phyloP scores from a whole-genome alignment of 1,140 invertebrate species.

The Drosophila mayri region DNA sequence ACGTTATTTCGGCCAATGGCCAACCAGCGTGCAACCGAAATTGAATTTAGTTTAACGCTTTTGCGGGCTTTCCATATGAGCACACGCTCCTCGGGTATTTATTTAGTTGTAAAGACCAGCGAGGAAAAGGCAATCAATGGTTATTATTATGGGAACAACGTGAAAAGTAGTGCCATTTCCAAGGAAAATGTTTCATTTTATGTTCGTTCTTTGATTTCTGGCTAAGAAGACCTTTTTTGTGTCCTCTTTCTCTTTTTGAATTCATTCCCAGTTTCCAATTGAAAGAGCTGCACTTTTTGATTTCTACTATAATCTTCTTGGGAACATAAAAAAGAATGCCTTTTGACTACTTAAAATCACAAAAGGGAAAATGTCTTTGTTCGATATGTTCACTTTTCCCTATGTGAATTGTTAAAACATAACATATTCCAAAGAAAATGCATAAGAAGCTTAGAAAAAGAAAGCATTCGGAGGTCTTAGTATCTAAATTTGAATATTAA shows the following conservation, averaged over 20 bases:
- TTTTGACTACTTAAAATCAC: conserved; percentile 19
- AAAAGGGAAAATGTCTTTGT: conserved; percentile 2
- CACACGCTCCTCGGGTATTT: conserved; percentile 43
- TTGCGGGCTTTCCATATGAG: conserved; percentile 5
- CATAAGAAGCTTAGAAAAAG: neutral
- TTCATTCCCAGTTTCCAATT: neutral
- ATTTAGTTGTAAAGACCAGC: conserved; percentile 43
- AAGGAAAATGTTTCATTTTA: conserved; percentile 11
- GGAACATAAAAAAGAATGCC: conserved; percentile 1
- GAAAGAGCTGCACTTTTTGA: conserved; percentile 20
- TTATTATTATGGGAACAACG: conserved; percentile 39
- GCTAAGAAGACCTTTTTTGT: neutral
- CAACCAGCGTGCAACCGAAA: conserved; percentile 41
- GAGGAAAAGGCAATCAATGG: conserved; percentile 19
- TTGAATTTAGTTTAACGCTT: conserved; percentile 57
- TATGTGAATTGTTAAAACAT: neutral
- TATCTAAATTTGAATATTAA: neutral
- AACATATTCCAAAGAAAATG: neutral
- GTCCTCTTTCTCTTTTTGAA: neutral
- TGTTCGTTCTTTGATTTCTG: neutral
- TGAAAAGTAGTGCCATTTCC: conserved; percentile 6
- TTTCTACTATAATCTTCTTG: conserved; percentile 17
- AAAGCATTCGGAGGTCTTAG: neutral
- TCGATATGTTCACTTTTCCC: neutral
- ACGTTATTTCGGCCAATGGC: conserved; percentile 64